Conservation (phyloP, 2,888 invertebrate species). For the Furcula furcula region DNA sequence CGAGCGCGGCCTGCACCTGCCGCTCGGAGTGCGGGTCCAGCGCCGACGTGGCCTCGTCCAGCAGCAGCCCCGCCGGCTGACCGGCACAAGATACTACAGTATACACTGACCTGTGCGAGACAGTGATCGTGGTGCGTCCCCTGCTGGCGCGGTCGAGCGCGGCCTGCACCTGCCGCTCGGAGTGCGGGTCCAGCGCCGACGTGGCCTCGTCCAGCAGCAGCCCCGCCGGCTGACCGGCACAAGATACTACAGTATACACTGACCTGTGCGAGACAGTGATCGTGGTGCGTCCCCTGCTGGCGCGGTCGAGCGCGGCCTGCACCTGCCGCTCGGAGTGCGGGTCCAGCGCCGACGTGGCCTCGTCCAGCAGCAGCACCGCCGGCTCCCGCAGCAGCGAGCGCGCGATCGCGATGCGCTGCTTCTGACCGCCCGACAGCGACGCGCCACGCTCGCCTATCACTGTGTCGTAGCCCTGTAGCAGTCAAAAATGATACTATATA, state of each 20-base stretch:
- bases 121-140: conserved; percentile 88
- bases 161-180: conserved; percentile 89
- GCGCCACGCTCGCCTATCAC: conserved; percentile 90
- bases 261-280: conserved; percentile 86
- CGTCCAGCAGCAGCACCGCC: conserved; percentile 87
- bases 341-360: conserved; percentile 93
- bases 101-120: conserved; percentile 83
- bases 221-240: too few relatives aligned
- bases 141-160: conserved; percentile 87
- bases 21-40: conserved; percentile 58
- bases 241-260: too few relatives aligned
- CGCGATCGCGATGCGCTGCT: conserved; percentile 92
- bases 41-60: conserved; percentile 92
- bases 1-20: background rate
- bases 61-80: too few relatives aligned
- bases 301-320: conserved; percentile 88
- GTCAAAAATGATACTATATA: too few relatives aligned
- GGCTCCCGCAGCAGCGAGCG: conserved; percentile 89
- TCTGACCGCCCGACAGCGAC: conserved; percentile 91
- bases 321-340: conserved; percentile 90
- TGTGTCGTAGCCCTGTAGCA: conserved; percentile 86
- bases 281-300: conserved; percentile 87
- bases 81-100: too few relatives aligned
- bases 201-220: conserved; percentile 93
- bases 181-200: conserved; percentile 90